Conservation (phyloP, 2,113 vertebrate species). For the Grammomys surdaster region DNA sequence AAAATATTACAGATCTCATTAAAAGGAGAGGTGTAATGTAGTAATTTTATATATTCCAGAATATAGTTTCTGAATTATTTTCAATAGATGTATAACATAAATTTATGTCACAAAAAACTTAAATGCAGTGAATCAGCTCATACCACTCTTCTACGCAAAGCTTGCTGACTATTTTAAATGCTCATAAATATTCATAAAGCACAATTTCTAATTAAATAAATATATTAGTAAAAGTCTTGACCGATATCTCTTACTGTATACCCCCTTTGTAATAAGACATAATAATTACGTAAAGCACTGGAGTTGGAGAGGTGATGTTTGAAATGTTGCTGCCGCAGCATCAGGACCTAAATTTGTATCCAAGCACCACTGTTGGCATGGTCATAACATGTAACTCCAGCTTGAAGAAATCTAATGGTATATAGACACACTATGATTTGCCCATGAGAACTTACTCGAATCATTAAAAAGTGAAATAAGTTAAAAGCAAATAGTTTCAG, state of each 20-base stretch:
- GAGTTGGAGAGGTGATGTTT: not conserved
- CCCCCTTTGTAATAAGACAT: not conserved
- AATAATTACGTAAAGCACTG: not conserved
- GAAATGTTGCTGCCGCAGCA: no score
- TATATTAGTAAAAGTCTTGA: not conserved
- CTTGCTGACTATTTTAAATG: not conserved
- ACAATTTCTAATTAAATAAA: not conserved
- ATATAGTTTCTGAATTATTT: not conserved
- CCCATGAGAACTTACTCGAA: not conserved
- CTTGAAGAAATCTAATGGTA: not conserved
- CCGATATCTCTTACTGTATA: not conserved
- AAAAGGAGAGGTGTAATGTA: not conserved
- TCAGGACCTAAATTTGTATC: not conserved
- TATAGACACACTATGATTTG: not conserved
- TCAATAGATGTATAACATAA: not conserved
- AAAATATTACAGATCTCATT: not conserved
- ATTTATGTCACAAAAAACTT: not conserved
- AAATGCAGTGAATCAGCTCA: not conserved
- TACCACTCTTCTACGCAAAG: not conserved
- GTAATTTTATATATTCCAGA: constrained; percentile 10
- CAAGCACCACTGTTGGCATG: no score
- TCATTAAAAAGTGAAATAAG: not conserved
- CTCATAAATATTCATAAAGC: not conserved
- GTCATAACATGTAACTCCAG: not conserved
- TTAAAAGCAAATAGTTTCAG: constrained; percentile 23